Evolutionary conservation across 2,797 vertebrate species (phyloP).

Genomic region (Schizopygopsis malacanthus): DNA sequence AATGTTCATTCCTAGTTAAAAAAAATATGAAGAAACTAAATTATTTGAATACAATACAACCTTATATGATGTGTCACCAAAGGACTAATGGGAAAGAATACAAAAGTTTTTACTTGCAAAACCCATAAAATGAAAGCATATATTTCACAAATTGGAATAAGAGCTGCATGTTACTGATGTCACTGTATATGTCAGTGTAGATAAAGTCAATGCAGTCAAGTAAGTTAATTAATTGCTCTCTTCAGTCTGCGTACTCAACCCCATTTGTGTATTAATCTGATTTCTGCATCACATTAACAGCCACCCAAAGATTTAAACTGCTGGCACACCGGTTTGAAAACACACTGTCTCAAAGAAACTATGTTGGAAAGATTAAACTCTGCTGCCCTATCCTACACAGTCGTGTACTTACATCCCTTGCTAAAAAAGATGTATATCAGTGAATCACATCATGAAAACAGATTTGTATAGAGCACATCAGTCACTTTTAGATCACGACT

Average conservation of each 20-base stretch:
- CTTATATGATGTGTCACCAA: background rate
- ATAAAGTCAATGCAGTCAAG: slow-evolving; percentile 1
- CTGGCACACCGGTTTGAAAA: background rate
- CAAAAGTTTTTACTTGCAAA: background rate
- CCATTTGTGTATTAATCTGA: background rate
- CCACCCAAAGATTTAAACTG: background rate
- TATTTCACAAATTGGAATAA: background rate
- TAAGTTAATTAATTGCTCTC: background rate
- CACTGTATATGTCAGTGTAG: background rate
- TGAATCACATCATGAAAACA: slow-evolving; percentile 44
- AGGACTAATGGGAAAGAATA: background rate
- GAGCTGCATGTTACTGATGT: background rate
- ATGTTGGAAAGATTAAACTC: background rate
- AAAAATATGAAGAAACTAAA: background rate
- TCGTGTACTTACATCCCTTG: background rate
- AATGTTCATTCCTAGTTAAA: background rate
- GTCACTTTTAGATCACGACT: slow-evolving; percentile 50
- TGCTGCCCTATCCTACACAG: background rate
- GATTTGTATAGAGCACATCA: slow-evolving; percentile 27
- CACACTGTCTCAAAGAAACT: background rate
- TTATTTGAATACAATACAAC: background rate
- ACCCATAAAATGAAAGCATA: background rate
- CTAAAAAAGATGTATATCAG: slow-evolving; percentile 19
- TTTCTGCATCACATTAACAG: background rate
- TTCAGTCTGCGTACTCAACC: background rate